Percentiles rank a stretch among this genome's conserved stretches.
Evolutionary conservation across 2,113 vertebrate species (phyloP).

Genomic region (Falcunculus frontatus): DNA sequence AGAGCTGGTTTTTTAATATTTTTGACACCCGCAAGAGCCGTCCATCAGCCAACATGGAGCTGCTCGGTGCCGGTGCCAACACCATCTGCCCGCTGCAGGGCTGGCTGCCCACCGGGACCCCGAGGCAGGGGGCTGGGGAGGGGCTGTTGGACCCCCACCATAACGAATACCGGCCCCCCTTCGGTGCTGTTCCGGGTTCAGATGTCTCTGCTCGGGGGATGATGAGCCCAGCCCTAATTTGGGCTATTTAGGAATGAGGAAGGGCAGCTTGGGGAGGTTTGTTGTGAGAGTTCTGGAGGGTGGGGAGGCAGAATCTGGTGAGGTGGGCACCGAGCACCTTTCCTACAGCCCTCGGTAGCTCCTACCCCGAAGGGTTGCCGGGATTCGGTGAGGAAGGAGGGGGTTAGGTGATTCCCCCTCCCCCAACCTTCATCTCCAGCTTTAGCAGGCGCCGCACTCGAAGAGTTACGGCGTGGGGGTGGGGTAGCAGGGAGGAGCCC

Average conservation of each 20-base stretch:
- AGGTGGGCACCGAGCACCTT: not conserved
- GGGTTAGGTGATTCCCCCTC: not conserved
- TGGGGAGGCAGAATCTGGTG: not conserved
- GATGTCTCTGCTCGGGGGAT: not conserved
- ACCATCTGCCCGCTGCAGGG: constrained; percentile 33
- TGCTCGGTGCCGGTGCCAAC: not conserved
- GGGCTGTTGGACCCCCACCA: not conserved
- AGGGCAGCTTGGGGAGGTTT: fast-evolving
- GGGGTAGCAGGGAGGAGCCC: not conserved
- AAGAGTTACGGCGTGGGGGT: not conserved
- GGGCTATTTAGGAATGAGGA: not conserved
- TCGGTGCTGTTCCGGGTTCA: not conserved
- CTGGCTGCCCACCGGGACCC: not conserved
- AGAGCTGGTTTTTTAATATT: not conserved
- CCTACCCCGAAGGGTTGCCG: fast-evolving
- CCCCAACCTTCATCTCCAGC: not conserved
- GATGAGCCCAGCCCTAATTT: not conserved
- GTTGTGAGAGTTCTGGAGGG: not conserved
- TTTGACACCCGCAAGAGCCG: not conserved
- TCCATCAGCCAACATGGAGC: not conserved
- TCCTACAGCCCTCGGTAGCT: not conserved
- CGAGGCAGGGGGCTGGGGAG: not conserved
- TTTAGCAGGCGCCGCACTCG: not conserved
- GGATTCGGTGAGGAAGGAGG: not conserved
- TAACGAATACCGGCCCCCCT: fast-evolving